These are phyloP conservation scores for Larimichthys crocea DNA, from an alignment of 2,113 vertebrate genomes.

Conservation along the genomic window DNA sequence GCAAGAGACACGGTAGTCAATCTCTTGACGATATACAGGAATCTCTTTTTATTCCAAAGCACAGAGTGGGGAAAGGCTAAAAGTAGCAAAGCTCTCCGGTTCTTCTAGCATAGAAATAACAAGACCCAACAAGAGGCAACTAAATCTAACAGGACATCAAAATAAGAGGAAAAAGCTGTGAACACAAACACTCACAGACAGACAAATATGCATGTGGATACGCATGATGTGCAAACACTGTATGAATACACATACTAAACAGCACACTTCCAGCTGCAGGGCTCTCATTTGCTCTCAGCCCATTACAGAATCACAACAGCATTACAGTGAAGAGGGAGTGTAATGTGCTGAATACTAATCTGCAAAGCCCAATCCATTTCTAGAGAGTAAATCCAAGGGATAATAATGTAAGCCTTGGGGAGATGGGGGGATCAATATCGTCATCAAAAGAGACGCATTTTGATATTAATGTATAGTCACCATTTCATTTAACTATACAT, in stretches of 20 bases:
- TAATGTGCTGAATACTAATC: constrained; percentile 76
- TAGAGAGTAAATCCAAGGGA: constrained; percentile 73
- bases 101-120: constrained; percentile 23
- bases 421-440: constrained; percentile 71
- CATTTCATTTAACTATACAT: constrained; percentile 30
- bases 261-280: constrained; percentile 66
- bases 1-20: constrained; percentile 56
- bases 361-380: constrained; percentile 73
- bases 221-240: constrained; percentile 14
- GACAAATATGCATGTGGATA: constrained; percentile 39
- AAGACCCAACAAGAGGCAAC: neutral
- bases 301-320: constrained; percentile 77
- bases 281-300: constrained; percentile 71
- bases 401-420: constrained; percentile 68
- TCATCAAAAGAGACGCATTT: constrained; percentile 64
- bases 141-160: constrained; percentile 44
- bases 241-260: constrained; percentile 44
- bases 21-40: constrained; percentile 48
- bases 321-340: constrained; percentile 73
- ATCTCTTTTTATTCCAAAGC: constrained; percentile 38
- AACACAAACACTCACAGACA: constrained; percentile 28
- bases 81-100: neutral
- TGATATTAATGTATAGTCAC: constrained; percentile 60
- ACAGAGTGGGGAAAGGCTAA: constrained; percentile 3
- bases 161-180: neutral